Evolutionary conservation across 1,140 invertebrate species (phyloP), one percentile per base, ranked within the genome.

Genomic region (Probaryconus sp.): DNA sequence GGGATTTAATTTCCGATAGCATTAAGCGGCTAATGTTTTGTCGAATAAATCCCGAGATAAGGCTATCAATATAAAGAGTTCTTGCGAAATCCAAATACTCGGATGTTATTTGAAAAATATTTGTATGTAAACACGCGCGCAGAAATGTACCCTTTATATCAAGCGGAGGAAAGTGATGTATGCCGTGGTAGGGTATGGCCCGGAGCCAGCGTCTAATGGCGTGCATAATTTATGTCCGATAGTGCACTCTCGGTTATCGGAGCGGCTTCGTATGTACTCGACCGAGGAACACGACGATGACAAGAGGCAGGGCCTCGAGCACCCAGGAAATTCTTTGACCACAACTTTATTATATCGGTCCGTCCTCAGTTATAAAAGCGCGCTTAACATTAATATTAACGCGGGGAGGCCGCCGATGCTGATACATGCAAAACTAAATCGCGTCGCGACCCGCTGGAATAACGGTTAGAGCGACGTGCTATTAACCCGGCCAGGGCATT

Each of bases 201-300:
- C 77, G 77, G 77, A 77, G 79, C 83, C 78, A 79, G 75, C 60
- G 74, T 81, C 79, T 83, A 85, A 85, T 82, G 80, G 78, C 71
- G 64, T 64, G 81, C 76, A 83, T 83, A 84, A 85, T 85, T 84
- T 84, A 83, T 84, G 78, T 72, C 74, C 76, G 78, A 83, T 82
- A 81, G 78, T 68, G 77, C 70, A 70, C 65, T 71, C 63, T 70
- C 50, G 69, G 58, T 65, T 61, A 74, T 68, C 47, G 60, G 28
- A 40, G 56, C 56, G 42, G 48, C 43, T 42, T 48, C 50, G 53
- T 50, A 45, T 69, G 26, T 60, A 63, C 42, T 56, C 38, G 51
- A 13, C 14, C 47, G 48, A 20, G 24, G 10, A 42, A 60, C 48
- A 53, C 43, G 50, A 67, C 48, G 73, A 68, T 60, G 56, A 79